These are phyloP conservation scores for Troides oblongomaculatus DNA, from an alignment of 2,888 invertebrate species.

Conservation along the genomic window DNA sequence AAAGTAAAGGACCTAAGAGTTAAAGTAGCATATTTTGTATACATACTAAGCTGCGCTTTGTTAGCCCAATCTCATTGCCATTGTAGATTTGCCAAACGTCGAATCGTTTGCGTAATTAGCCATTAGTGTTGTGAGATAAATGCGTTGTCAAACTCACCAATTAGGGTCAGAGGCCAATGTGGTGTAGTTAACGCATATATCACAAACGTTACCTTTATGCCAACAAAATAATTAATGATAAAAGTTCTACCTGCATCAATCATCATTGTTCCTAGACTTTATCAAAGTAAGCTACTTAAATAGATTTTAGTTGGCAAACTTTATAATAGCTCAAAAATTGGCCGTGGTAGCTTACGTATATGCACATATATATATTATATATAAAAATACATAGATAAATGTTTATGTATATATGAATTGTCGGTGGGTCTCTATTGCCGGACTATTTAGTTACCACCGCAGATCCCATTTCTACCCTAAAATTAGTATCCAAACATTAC, in stretches of 20 bases:
- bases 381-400: no score
- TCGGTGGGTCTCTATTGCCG: no score
- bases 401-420: no score
- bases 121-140: constrained; percentile 29
- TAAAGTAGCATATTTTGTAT: not conserved
- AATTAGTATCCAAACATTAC: no score
- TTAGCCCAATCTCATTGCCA: constrained; percentile 21
- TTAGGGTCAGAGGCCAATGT: constrained; percentile 22
- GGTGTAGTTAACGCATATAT: constrained; percentile 8
- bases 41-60: not conserved
- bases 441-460: no score
- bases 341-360: not conserved
- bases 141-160: constrained; percentile 30
- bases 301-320: not conserved
- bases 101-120: constrained; percentile 24
- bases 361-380: no score
- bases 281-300: no score
- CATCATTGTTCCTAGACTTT: not conserved
- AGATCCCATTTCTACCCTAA: no score
- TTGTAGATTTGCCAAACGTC: constrained; percentile 22
- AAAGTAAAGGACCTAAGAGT: not conserved
- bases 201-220: constrained; percentile 2
- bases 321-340: not conserved
- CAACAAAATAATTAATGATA: not conserved
- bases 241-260: not conserved